Percentiles rank a stretch among this genome's conserved stretches.
Conservation (phyloP, 2,888 invertebrate species). For the Orchesella flavescens region DNA sequence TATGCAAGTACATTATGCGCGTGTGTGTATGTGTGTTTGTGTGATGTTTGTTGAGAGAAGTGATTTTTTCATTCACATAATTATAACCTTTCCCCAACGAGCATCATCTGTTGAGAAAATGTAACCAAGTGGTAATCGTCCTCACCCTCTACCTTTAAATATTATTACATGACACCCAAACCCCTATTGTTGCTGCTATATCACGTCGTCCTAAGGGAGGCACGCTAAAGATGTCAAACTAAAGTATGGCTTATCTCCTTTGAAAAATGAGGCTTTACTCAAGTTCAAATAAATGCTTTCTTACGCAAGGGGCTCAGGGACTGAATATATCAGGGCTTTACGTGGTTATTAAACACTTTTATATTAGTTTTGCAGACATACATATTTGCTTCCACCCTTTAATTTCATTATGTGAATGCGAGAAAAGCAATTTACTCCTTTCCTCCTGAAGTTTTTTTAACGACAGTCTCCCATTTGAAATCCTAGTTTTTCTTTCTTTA, state of each 20-base stretch:
- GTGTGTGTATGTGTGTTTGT: not conserved
- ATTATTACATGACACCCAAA: slow-evolving; percentile 2
- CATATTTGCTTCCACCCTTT: too few relatives aligned
- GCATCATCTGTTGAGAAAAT: slow-evolving; percentile 11
- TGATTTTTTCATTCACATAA: slow-evolving; percentile 32
- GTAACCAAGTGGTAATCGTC: not conserved
- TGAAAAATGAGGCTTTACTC: slow-evolving; percentile 47
- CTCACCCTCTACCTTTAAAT: slow-evolving; percentile 7
- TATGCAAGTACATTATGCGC: not conserved
- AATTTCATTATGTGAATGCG: not conserved
- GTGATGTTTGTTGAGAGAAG: not conserved
- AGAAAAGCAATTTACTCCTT: slow-evolving; percentile 6
- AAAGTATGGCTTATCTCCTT: slow-evolving; percentile 31
- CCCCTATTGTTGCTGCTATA: not conserved
- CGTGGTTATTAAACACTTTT: not conserved
- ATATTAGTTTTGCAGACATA: too few relatives aligned
- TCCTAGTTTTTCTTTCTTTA: not conserved
- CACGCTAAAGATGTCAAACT: slow-evolving; percentile 21
- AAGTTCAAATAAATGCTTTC: not conserved
- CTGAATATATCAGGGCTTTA: too few relatives aligned
- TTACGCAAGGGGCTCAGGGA: not conserved
- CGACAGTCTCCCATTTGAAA: not conserved
- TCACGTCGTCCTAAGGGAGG: not conserved
- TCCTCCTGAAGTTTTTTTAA: not conserved
- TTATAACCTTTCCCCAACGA: slow-evolving; percentile 36